Conservation (phyloP, 2,113 vertebrate species). For the Sphyrna mokarran region DNA sequence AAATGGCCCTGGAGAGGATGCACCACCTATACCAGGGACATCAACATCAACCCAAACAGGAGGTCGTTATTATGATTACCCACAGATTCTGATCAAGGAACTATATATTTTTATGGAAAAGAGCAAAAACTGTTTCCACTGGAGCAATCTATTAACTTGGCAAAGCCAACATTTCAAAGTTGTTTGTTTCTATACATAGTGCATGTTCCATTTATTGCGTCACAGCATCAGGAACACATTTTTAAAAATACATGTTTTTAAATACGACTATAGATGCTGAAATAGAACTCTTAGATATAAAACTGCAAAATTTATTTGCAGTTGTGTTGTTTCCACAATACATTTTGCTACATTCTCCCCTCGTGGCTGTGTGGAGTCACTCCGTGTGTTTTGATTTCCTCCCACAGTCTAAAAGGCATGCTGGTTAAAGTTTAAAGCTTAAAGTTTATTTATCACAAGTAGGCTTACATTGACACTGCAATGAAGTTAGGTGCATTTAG, state of each 20-base stretch:
- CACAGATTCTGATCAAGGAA: slow-evolving; percentile 1
- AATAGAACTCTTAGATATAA: background rate
- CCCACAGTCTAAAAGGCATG: too few species aligned
- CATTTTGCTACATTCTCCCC: too few species aligned
- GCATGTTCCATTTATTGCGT: background rate
- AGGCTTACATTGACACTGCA: too few species aligned
- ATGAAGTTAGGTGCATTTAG: too few species aligned
- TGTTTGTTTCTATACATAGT: slow-evolving; percentile 16
- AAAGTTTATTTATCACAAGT: too few species aligned
- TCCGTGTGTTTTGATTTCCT: too few species aligned
- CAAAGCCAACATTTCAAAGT: background rate
- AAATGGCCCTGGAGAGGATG: background rate
- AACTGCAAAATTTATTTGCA: background rate
- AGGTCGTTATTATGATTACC: slow-evolving; percentile 10
- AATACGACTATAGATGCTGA: background rate
- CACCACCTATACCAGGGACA: slow-evolving; percentile 25
- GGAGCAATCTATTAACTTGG: slow-evolving; percentile 15
- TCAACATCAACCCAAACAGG: slow-evolving; percentile 21
- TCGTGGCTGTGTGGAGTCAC: too few species aligned
- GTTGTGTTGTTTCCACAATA: background rate
- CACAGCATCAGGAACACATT: background rate
- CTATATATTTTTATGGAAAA: slow-evolving; percentile 32
- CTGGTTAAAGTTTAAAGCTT: too few species aligned
- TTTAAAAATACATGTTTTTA: background rate
- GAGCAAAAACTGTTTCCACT: slow-evolving; percentile 19